Conservation (phyloP, 1,140 invertebrate genomes). For the Drosophila truncata region DNA sequence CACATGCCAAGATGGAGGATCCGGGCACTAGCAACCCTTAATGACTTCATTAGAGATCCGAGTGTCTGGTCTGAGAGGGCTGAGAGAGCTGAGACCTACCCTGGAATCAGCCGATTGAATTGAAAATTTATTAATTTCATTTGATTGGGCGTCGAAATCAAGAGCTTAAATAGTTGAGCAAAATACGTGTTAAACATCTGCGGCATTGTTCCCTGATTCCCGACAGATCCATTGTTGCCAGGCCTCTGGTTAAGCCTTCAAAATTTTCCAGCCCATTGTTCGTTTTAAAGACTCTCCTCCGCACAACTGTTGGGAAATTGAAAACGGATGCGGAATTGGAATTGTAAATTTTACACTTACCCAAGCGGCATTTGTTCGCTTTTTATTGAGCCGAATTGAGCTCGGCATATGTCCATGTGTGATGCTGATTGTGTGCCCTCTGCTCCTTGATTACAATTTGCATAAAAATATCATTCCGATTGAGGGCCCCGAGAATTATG, state of each 20-base stretch:
- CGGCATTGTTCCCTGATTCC: conserved; percentile 37
- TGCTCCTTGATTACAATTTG: conserved; percentile 76
- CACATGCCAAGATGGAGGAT: conserved; percentile 42
- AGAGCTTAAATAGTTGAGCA: conserved; percentile 68
- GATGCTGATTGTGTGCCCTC: conserved; percentile 56
- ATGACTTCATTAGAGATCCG: conserved; percentile 74
- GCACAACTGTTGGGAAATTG: conserved; percentile 72
- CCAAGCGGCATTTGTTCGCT: conserved; percentile 69
- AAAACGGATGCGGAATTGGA: conserved; percentile 64
- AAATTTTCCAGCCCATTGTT: conserved; percentile 63
- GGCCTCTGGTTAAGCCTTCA: conserved; percentile 22
- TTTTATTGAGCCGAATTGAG: conserved; percentile 76
- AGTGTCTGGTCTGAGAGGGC: neutral
- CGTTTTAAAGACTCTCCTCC: conserved; percentile 35
- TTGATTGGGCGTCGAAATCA: conserved; percentile 72
- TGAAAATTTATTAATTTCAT: conserved; percentile 67
- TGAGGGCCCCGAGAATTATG: conserved; percentile 65
- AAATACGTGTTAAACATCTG: conserved; percentile 71
- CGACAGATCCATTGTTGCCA: conserved; percentile 25
- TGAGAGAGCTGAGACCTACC: conserved; percentile 22
- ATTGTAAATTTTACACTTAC: conserved; percentile 83
- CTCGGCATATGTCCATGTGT: conserved; percentile 61
- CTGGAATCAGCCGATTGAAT: conserved; percentile 33
- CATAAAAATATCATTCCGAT: conserved; percentile 76
- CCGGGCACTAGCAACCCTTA: conserved; percentile 59